These are phyloP conservation scores for Centruroides vittatus DNA, from an alignment of 1,140 invertebrate species.

Conservation along the genomic window DNA sequence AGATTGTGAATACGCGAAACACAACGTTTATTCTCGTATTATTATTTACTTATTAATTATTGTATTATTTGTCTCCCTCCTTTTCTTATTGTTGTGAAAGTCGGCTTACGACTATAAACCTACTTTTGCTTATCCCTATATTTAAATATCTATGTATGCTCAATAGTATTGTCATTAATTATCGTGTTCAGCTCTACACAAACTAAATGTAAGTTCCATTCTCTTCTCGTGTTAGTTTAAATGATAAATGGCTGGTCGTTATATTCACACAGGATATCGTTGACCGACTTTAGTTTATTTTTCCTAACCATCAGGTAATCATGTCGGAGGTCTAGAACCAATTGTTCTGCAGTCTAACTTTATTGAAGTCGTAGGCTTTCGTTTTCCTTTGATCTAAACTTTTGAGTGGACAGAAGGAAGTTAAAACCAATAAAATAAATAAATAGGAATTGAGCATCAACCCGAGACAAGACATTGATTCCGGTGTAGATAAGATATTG, in stretches of 20 bases:
- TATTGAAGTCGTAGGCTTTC: slow-evolving; percentile 65
- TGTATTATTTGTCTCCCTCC: too few relatives aligned
- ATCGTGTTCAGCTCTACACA: slow-evolving; percentile 59
- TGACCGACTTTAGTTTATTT: slow-evolving; percentile 33
- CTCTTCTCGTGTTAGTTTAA: slow-evolving; percentile 2
- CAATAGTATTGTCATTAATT: slow-evolving; percentile 54
- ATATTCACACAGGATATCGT: not conserved
- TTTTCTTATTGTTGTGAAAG: too few relatives aligned
- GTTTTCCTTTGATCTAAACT: slow-evolving; percentile 57
- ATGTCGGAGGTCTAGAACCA: slow-evolving; percentile 65
- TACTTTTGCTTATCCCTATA: too few relatives aligned
- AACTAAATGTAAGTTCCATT: slow-evolving; percentile 48
- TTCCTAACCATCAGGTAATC: slow-evolving; percentile 70
- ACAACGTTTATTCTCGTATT: too few relatives aligned
- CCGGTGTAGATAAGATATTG: too few relatives aligned
- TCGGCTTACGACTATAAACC: too few relatives aligned
- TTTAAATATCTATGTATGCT: slow-evolving; percentile 36
- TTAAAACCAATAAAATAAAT: slow-evolving; percentile 20
- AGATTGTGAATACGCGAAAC: too few relatives aligned
- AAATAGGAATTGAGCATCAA: not conserved
- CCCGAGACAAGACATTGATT: too few relatives aligned
- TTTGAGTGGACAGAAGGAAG: slow-evolving; percentile 70
- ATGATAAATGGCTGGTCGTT: slow-evolving; percentile 1
- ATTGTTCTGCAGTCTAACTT: slow-evolving; percentile 64
- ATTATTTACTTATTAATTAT: too few relatives aligned